Evolutionary conservation across 1,140 invertebrate genomes (phyloP).

Genomic region (Calephelis nemesis): DNA sequence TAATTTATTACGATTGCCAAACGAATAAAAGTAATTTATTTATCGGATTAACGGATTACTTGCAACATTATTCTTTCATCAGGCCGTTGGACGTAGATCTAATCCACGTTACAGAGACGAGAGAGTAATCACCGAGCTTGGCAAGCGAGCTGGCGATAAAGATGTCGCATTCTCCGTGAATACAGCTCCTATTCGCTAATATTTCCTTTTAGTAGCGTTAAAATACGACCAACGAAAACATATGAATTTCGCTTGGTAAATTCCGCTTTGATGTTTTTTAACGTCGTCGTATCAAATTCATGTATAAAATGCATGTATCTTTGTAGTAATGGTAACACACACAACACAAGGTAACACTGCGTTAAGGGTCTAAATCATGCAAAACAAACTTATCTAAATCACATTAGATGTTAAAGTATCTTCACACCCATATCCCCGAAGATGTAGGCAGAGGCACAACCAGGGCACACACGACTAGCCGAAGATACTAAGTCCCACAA

Average conservation of each 20-base stretch:
- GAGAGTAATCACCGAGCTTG: slow-evolving; percentile 15
- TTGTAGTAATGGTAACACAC: too few species aligned
- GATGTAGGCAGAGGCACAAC: too few species aligned
- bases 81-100: neutral
- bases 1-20: neutral
- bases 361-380: too few species aligned
- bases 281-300: neutral
- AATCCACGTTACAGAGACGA: slow-evolving; percentile 13
- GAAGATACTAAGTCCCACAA: too few species aligned
- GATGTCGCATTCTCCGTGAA: slow-evolving; percentile 13
- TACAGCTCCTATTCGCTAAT: slow-evolving; percentile 15
- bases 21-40: slow-evolving; percentile 2
- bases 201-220: slow-evolving; percentile 15
- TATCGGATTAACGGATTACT: neutral
- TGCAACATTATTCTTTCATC: neutral
- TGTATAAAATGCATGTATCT: too few species aligned
- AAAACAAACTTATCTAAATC: too few species aligned
- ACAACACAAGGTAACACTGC: too few species aligned
- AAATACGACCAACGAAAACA: slow-evolving; percentile 10
- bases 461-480: too few species aligned
- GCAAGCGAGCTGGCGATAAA: slow-evolving; percentile 9
- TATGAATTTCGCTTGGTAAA: neutral
- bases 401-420: too few species aligned
- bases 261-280: neutral
- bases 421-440: too few species aligned